These are phyloP conservation scores for Anguilla rostrata DNA, from an alignment of 2,113 vertebrate genomes.

Conservation along the genomic window DNA sequence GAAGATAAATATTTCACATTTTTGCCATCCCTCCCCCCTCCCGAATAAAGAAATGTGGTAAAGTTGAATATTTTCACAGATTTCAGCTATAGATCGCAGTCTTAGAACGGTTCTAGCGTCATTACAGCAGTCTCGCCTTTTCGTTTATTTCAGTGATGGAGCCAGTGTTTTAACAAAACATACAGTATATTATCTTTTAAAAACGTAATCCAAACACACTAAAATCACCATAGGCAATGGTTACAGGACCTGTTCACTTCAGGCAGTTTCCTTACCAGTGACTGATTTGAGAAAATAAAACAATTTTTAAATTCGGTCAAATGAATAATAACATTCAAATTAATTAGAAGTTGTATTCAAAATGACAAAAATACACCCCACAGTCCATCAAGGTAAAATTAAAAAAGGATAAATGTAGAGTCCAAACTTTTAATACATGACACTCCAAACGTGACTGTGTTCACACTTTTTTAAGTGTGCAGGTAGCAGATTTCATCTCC, in stretches of 20 bases:
- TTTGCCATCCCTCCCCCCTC: constrained; percentile 53
- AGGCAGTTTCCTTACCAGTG: constrained; percentile 28
- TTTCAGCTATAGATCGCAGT: constrained; percentile 65
- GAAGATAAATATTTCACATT: constrained; percentile 75
- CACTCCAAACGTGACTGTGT: constrained; percentile 11
- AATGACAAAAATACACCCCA: constrained; percentile 27
- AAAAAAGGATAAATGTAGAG: constrained; percentile 28
- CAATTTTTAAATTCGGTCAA: constrained; percentile 20
- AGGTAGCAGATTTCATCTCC: constrained; percentile 51
- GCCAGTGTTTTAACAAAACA: constrained; percentile 70
- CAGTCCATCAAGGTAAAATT: constrained; percentile 34
- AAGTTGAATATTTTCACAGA: constrained; percentile 49
- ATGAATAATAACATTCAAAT: constrained; percentile 27
- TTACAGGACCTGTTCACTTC: constrained; percentile 31
- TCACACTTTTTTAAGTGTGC: constrained; percentile 28
- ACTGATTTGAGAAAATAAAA: constrained; percentile 42
- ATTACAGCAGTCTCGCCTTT: constrained; percentile 48
- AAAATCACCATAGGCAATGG: constrained; percentile 31
- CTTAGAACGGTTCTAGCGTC: constrained; percentile 47
- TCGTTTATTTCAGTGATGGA: constrained; percentile 46
- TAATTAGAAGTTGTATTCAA: constrained; percentile 30
- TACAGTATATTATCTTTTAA: constrained; percentile 50
- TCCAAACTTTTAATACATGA: constrained; percentile 27
- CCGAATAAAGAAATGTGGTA: constrained; percentile 53
- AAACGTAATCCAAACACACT: constrained; percentile 58